Conservation (phyloP, 1,140 invertebrate genomes). For the Harpegnathos saltator region DNA sequence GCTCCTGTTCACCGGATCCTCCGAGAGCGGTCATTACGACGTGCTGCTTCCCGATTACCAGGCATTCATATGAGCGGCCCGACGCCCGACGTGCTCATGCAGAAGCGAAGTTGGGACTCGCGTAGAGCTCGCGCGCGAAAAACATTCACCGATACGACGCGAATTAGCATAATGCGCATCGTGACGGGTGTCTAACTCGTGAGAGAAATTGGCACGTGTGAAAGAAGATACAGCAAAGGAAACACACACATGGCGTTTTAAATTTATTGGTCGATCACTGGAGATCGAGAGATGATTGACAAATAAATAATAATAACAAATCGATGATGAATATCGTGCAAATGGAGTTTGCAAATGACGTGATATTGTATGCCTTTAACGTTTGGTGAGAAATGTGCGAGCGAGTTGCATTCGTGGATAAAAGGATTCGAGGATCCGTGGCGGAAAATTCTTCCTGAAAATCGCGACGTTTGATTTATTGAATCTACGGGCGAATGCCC, state of each 20-base stretch:
- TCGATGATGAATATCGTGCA: no score
- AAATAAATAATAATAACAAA: no score
- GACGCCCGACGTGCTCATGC: background rate
- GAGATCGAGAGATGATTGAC: no score
- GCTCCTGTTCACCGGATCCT: slow-evolving; percentile 78
- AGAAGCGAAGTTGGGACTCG: no score
- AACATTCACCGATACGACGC: no score
- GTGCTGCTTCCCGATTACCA: slow-evolving; percentile 70
- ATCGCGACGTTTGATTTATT: background rate
- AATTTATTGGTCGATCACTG: slow-evolving; percentile 11
- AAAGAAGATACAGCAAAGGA: background rate
- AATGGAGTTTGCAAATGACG: no score
- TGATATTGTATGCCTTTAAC: no score
- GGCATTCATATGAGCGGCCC: background rate
- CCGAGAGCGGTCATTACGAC: slow-evolving; percentile 81
- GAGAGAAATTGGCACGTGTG: background rate
- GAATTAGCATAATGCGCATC: background rate
- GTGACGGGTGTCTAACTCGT: background rate
- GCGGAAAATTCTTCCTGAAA: no score
- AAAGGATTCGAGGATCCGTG: no score
- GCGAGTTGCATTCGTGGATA: no score
- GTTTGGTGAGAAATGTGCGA: no score
- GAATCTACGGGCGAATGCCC: background rate
- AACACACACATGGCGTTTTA: background rate
- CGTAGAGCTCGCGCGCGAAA: no score